A percentile compares a stretch with the other conserved stretches of the same genome.
Evolutionary conservation across 2,888 invertebrate genomes (phyloP).

Genomic region (Buathra laborator): DNA sequence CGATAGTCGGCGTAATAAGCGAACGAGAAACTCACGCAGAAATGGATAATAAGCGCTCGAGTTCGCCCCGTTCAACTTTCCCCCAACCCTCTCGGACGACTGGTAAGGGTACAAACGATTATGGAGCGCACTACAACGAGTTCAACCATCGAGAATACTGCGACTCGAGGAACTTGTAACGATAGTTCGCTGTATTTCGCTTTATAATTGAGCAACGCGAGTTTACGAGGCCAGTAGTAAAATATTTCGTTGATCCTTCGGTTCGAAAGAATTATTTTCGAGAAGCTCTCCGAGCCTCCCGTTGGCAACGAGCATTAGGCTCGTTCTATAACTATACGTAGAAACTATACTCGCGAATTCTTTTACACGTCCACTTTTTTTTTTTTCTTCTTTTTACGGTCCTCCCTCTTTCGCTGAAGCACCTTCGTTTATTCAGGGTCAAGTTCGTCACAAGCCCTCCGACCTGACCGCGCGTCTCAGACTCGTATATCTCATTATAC

Average conservation of each 20-base stretch:
- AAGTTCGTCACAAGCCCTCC: conserved; percentile 52
- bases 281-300: neutral
- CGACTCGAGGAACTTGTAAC: too few relatives aligned
- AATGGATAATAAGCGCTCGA: conserved; percentile 56
- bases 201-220: neutral
- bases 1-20: conserved; percentile 48
- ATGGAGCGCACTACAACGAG: neutral
- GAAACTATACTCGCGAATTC: neutral
- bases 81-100: neutral
- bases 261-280: neutral
- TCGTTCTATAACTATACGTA: neutral
- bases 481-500: conserved; percentile 59
- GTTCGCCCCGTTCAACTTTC: neutral
- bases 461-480: conserved; percentile 41
- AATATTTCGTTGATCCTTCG: conserved; percentile 4
- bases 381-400: conserved; percentile 42
- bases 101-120: conserved; percentile 40
- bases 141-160: neutral
- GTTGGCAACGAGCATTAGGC: neutral
- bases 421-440: conserved; percentile 66
- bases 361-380: conserved; percentile 3
- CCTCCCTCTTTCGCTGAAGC: conserved; percentile 44
- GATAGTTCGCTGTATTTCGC: too few relatives aligned
- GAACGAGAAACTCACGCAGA: conserved; percentile 50
- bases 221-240: neutral